Evolutionary conservation across 2,113 vertebrate species (phyloP), one percentile per base, ranked within the genome.

Genomic region (Grantiella picta): DNA sequence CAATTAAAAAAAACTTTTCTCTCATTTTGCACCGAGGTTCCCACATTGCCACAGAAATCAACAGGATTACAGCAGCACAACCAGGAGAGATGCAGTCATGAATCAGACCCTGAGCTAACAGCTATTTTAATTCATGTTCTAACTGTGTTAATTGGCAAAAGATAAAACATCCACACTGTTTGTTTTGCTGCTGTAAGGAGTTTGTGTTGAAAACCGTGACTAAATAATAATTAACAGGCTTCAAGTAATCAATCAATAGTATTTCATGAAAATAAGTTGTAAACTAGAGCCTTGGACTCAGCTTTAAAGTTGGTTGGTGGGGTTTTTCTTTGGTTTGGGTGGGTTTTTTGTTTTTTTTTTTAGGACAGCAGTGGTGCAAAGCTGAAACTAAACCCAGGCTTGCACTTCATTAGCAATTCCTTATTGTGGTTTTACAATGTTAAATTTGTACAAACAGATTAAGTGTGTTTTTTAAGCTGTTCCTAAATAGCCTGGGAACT

Each of bases 401-500:
- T 65, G 88, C 60, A 84, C 92, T 95, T 89, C 95, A 96, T 96
- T 96, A 96, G 85, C 69, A 94, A 94, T 95, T 96, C 89, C 95
- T 97, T 96, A 95, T 89, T 97, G 95, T 96, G 94, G 90, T 97
- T 96, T 96, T 97, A 94, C 89, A 83, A 94, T 92, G 95, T 93
- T 77, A 97, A 93, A 95, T 96, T 97, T 97, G 92, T 97, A 96
- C 94, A 97, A 97, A 97, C 97, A 98, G 96, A 97, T 97, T 97
- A 97, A 95, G 65, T 82, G 93, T 96, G 94, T 97, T 98, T 90
- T 97, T 97, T 96, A 96, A 97, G 95, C 90, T 96, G 94, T 95
- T 98, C 96, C 97, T 96, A 97, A 97, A 97, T 94, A 97, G 95
- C 95, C 95, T 98, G 96, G 94, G 97, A 98, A 97, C 93, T 90